Evolutionary conservation across 2,797 vertebrate genomes (phyloP), one percentile per base, ranked within the genome.

Genomic region (Melanotaenia pygmaea): DNA sequence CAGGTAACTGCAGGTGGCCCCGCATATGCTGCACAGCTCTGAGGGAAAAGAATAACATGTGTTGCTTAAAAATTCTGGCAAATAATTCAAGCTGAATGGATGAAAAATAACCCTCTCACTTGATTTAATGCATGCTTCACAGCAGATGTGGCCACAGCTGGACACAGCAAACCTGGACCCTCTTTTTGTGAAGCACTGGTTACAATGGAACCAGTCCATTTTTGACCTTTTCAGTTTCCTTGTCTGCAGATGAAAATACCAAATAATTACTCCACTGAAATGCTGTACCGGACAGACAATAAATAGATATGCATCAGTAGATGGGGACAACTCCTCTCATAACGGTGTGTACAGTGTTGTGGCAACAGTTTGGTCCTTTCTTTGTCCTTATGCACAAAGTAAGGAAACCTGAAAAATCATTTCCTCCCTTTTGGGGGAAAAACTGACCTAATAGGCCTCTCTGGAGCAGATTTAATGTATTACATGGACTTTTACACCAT

Each of bases 181-280:
- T 24, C 89, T 92, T 74, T 84, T 94, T 64, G 64, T 79, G 77
- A 95, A 96, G 82, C 96, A 97, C 69, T 83, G 84, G 87, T 97
- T 97, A 82, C 97, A 98, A 71, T 97, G 96, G 90, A 98, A 96
- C 96, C 96, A 97, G 70, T 97, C 95, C 96, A 97, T 97, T 56
- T 60, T 11, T 9, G 26, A 18, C 43, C n/a, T 18, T 56, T 26
- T 45, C 24, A 26, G 13, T n/a, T 47, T 64, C n/a, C 53, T 50
- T 6, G 34, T 47, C 30, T 72, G 70, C 26, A 70, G 79, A 51
- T 10, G n/a, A 57, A 59, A 70, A 38, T 0, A 60, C 61, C 16
- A 53, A 34, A 34, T 8, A 7, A 34, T 34, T 34, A 34, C 32
- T 34, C 32, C 6, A 34, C 32, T 8, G 32, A 34, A 34, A 8